Evolutionary conservation across 1,140 invertebrate species (phyloP).

Genomic region (Cydia splendana): DNA sequence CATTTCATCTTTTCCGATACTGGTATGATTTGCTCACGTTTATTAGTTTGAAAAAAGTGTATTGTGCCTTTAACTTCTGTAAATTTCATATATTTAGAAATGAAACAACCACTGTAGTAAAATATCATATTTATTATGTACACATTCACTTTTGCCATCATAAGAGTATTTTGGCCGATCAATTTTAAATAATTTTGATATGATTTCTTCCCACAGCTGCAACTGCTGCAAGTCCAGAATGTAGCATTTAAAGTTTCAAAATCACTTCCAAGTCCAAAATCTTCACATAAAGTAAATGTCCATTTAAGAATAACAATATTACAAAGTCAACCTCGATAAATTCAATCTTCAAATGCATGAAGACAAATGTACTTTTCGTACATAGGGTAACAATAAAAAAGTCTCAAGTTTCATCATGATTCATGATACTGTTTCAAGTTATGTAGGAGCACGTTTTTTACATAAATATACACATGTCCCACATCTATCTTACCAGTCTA

Average conservation of each 20-base stretch:
- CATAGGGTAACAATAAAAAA: slow-evolving; percentile 28
- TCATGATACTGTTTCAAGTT: slow-evolving; percentile 20
- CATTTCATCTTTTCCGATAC: too few species aligned
- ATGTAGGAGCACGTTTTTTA: slow-evolving; percentile 26
- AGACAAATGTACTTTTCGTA: not conserved
- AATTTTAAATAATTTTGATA: slow-evolving; percentile 16
- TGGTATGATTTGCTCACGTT: too few species aligned
- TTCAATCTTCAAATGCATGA: not conserved
- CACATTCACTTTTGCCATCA: slow-evolving; percentile 20
- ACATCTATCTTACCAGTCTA: slow-evolving; percentile 25
- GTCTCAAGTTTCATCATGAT: slow-evolving; percentile 12
- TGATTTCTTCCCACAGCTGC: not conserved
- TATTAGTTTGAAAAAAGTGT: too few species aligned
- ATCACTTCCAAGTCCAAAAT: not conserved
- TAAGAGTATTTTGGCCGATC: slow-evolving; percentile 26
- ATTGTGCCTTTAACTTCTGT: too few species aligned
- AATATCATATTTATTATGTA: slow-evolving; percentile 28
- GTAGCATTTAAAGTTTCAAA: not conserved
- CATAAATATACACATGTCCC: slow-evolving; percentile 7
- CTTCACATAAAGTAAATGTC: not conserved
- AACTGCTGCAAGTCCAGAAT: not conserved
- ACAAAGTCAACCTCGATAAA: slow-evolving; percentile 10
- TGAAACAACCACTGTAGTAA: slow-evolving; percentile 9
- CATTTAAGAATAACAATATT: slow-evolving; percentile 15
- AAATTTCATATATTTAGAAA: not conserved